Conservation (phyloP, 2,113 vertebrate species). For the Ictidomys tridecemlineatus region DNA sequence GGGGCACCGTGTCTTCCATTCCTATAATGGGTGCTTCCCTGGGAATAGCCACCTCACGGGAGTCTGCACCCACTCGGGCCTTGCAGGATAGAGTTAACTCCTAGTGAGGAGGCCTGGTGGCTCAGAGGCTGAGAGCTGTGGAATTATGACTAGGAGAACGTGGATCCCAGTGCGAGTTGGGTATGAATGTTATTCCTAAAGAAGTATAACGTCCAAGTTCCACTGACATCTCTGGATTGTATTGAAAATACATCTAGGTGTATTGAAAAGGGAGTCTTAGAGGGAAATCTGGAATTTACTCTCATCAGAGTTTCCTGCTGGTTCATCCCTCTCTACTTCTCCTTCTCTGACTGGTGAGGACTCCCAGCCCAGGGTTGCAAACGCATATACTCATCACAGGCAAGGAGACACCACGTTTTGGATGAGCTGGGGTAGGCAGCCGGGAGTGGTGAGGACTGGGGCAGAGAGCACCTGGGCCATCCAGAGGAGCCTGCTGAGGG, state of each 20-base stretch:
- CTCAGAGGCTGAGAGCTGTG: neutral
- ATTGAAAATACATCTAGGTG: neutral
- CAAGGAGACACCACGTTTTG: neutral
- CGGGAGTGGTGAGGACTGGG: neutral
- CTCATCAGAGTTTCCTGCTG: neutral
- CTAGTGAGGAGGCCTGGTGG: neutral
- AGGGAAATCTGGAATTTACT: neutral
- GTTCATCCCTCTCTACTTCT: neutral
- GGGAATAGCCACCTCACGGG: neutral
- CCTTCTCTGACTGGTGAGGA: neutral
- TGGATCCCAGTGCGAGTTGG: neutral
- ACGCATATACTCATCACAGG: neutral
- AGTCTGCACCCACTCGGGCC: neutral
- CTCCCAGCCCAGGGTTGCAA: neutral
- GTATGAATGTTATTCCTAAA: neutral
- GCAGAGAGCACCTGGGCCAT: neutral
- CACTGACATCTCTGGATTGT: neutral
- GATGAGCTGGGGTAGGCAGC: neutral
- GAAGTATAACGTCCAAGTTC: neutral
- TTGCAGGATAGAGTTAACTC: neutral
- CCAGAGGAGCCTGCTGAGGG: neutral
- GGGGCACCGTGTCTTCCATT: too few species aligned
- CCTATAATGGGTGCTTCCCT: neutral
- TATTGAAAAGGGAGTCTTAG: neutral
- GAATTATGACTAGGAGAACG: neutral